phyloP scores from a whole-genome alignment of 2,888 invertebrate species.

The Chymomyza fuscimana region DNA sequence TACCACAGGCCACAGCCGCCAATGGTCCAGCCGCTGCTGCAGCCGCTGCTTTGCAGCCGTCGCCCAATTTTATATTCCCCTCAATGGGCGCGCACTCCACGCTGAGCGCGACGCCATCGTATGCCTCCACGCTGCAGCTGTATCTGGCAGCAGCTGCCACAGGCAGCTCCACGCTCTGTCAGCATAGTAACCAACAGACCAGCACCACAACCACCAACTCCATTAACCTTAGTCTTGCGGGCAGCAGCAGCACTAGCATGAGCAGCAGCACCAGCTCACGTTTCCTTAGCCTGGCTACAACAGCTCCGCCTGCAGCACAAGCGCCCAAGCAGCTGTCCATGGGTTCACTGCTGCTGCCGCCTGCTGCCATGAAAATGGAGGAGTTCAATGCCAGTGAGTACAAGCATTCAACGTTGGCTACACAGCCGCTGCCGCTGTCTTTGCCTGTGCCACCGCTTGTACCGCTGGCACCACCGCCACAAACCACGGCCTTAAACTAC shows the following conservation, averaged over 20 bases:
- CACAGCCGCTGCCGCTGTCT: constrained; percentile 40
- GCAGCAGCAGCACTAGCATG: constrained; percentile 68
- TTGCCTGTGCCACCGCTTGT: constrained; percentile 51
- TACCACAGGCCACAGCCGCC: constrained; percentile 67
- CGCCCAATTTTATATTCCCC: constrained; percentile 76
- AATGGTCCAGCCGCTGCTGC: constrained; percentile 51
- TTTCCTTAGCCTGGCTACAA: constrained; percentile 64
- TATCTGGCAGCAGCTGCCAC: constrained; percentile 79
- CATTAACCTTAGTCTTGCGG: constrained; percentile 69
- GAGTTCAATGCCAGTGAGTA: constrained; percentile 81
- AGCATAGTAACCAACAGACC: constrained; percentile 81
- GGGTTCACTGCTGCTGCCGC: constrained; percentile 63
- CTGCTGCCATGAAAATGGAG: constrained; percentile 85
- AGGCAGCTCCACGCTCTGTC: constrained; percentile 81
- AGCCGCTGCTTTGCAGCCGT: constrained; percentile 70
- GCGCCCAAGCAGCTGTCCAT: constrained; percentile 45
- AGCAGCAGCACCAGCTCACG: constrained; percentile 69
- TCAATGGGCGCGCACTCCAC: constrained; percentile 74
- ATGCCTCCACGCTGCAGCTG: constrained; percentile 83
- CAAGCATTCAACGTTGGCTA: constrained; percentile 39
- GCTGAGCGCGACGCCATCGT: constrained; percentile 66
- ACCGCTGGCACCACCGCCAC: constrained; percentile 33
- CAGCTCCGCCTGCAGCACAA: constrained; percentile 34
- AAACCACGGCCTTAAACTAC: constrained; percentile 36
- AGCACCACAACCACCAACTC: constrained; percentile 71